Percentiles rank a stretch among this genome's conserved stretches.
Evolutionary conservation across 1,140 invertebrate species (phyloP).

Genomic region (Bombus vancouverensis): DNA sequence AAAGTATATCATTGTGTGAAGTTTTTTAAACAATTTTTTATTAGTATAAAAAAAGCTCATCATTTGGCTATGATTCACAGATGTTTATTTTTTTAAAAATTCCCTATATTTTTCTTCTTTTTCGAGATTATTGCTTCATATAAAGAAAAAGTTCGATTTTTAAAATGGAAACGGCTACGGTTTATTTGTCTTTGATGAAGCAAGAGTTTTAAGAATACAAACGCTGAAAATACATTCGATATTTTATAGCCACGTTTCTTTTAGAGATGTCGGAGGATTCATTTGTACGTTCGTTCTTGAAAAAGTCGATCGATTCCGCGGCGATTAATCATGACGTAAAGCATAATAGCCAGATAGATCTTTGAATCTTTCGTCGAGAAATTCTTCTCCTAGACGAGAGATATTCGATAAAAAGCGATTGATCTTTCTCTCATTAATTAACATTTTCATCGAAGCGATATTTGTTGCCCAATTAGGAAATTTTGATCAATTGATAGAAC

Average conservation of each 20-base stretch:
- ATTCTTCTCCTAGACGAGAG: too few species aligned
- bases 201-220: conserved; percentile 6
- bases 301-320: neutral
- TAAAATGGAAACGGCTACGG: neutral
- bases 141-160: neutral
- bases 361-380: too few species aligned
- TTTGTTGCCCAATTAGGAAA: neutral
- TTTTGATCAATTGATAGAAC: neutral
- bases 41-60: neutral
- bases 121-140: neutral
- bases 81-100: neutral
- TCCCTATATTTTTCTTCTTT: conserved; percentile 1
- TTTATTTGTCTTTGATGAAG: neutral
- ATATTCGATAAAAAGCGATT: too few species aligned
- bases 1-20: neutral
- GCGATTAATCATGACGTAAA: too few species aligned
- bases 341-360: too few species aligned
- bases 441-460: too few species aligned
- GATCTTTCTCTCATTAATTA: too few species aligned
- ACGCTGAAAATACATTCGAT: neutral
- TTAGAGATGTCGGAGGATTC: neutral
- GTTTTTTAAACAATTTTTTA: conserved; percentile 18
- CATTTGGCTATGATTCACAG: neutral
- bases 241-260: conserved; percentile 1
- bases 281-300: neutral